These are phyloP conservation scores for Nycticorax nycticorax DNA, from an alignment of 2,113 vertebrate genomes.

Conservation along the genomic window DNA sequence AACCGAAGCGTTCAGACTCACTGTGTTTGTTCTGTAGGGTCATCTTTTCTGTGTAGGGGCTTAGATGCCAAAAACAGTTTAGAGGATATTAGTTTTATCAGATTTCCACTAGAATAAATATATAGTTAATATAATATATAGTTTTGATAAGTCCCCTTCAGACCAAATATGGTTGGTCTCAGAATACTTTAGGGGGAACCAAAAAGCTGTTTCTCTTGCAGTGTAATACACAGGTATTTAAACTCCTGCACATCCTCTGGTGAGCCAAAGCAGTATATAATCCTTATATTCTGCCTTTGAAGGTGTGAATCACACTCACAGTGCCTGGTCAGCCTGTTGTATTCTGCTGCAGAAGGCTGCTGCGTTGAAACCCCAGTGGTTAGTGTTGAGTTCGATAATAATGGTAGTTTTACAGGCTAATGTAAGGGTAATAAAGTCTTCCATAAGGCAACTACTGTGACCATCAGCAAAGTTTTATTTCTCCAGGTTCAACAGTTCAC, in stretches of 20 bases:
- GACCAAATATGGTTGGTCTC: not conserved
- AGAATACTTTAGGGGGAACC: not conserved
- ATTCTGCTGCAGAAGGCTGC: not conserved
- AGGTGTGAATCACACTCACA: not conserved
- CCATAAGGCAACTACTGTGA: not conserved
- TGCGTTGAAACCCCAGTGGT: not conserved
- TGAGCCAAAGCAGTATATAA: not conserved
- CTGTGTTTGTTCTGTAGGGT: not conserved
- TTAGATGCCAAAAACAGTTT: not conserved
- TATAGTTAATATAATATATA: too few relatives aligned
- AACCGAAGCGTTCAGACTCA: not conserved
- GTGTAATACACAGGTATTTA: not conserved
- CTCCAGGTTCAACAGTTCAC: conserved; percentile 23
- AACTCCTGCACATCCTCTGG: not conserved
- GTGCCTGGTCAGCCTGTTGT: not conserved
- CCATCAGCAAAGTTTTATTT: conserved; percentile 21
- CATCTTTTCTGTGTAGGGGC: not conserved
- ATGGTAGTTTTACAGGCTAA: not conserved
- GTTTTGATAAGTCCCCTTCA: not conserved
- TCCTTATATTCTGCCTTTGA: not conserved
- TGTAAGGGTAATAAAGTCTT: not conserved
- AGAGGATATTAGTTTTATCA: not conserved
- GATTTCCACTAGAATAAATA: not conserved
- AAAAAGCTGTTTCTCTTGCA: not conserved
- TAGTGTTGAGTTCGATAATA: not conserved